phyloP scores from a whole-genome alignment of 2,113 vertebrate genomes.

The Cinclus mexicanus region DNA sequence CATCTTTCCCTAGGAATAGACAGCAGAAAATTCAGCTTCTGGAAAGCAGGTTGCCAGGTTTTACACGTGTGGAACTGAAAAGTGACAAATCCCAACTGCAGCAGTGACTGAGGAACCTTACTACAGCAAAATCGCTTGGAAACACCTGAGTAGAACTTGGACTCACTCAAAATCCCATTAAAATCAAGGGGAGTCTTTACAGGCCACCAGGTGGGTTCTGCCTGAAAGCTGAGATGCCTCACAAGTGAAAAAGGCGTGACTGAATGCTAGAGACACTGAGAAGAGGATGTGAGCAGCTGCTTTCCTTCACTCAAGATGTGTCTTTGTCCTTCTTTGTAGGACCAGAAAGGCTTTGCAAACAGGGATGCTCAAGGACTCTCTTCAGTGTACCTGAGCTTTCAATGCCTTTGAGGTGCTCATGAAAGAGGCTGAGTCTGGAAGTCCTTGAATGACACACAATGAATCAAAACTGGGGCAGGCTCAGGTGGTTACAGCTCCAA shows the following conservation, averaged over 20 bases:
- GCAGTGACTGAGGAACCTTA: neutral
- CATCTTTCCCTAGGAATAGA: conserved; percentile 25
- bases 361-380: neutral
- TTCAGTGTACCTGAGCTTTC: neutral
- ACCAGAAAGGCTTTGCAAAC: neutral
- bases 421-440: neutral
- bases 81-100: neutral
- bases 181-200: neutral
- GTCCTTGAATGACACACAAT: neutral
- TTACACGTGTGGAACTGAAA: neutral
- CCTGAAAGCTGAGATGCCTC: neutral
- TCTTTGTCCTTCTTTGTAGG: neutral
- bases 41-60: neutral
- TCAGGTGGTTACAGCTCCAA: neutral
- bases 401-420: neutral
- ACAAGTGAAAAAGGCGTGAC: neutral
- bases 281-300: neutral
- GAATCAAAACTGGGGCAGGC: neutral
- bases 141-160: neutral
- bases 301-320: neutral
- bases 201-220: neutral
- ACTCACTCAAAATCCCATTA: neutral
- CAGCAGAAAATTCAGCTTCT: neutral
- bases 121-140: neutral
- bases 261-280: neutral